Base-by-base conservation (phyloP, 2,888 invertebrate species). In the Parnassius smintheus region DNA sequence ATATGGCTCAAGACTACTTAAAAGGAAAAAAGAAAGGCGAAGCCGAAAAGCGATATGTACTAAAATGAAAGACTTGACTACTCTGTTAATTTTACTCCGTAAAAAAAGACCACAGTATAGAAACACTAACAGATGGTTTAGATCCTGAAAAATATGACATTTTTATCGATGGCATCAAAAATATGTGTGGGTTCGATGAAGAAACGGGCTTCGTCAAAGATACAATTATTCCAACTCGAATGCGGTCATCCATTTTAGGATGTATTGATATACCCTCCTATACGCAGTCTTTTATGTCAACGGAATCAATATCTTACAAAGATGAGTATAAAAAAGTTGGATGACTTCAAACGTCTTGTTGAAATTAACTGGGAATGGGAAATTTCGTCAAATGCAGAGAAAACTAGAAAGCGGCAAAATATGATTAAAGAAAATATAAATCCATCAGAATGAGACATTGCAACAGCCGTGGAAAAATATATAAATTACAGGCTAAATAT, bases 31-130 rank as follows among this genome's bases (percentile, higher is more conserved):
- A 51, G 51, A 51, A 51, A n/a, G 18, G 18, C n/a, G 46, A 60
- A 59, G 52, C 52, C 53, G 64, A 56, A 64, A 64, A 61, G 46
- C 56, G 7, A 64, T 64, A 35, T 67, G 64, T 45, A 65, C 67
- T 11, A 65, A 62, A 62, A 64, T 67, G 59, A 64, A 64, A 22
- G 62, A 65, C 51, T 62, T 67, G 42, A 64, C 64, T 48, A 64
- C 54, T 49, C 46, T 65, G 42, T 63, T 67, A 48, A 59, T 18
- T 12, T n/a, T 65, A 12, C 1, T 63, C 1, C 62, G 63, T 12
- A 51, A 61, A 59, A 59, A 55, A 59, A 55, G 51, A 65, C 46
- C 8, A 46, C 22, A 18, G 18, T 35, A 61, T 67, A 45, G 52
- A 64, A 62, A 60, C 42, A 12, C 52, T 63, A 48, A 56, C 61